Evolutionary conservation across 2,888 invertebrate species (phyloP).

Genomic region (Ophraella communa): DNA sequence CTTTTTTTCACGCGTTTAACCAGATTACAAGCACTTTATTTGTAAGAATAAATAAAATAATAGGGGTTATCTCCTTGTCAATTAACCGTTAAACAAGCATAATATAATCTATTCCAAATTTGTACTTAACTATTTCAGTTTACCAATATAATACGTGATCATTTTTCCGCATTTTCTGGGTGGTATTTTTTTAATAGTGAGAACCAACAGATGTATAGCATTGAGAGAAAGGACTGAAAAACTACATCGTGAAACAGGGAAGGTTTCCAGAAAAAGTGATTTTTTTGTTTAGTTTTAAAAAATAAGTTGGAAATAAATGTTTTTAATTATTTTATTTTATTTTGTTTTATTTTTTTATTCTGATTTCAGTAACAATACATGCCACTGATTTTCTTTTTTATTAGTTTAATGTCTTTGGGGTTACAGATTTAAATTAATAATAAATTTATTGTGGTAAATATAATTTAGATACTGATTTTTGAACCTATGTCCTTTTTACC

Average conservation of each 20-base stretch:
- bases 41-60: no score
- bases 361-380: no score
- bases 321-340: slow-evolving; percentile 11
- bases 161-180: slow-evolving; percentile 24
- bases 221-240: slow-evolving; percentile 46
- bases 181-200: slow-evolving; percentile 15
- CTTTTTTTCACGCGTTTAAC: no score
- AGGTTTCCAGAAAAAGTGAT: slow-evolving; percentile 26
- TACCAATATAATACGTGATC: slow-evolving; percentile 1
- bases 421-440: no score
- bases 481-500: no score
- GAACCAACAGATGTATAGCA: slow-evolving; percentile 17
- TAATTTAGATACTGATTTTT: no score
- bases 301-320: slow-evolving; percentile 24
- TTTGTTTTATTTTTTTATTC: slow-evolving; percentile 12
- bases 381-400: neutral
- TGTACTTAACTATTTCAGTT: slow-evolving; percentile 17
- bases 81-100: neutral
- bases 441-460: no score
- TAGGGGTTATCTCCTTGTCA: neutral
- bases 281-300: slow-evolving; percentile 21
- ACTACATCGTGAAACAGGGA: slow-evolving; percentile 46
- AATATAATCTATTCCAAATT: slow-evolving; percentile 1
- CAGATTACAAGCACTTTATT: no score
- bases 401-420: neutral